Percentiles rank a stretch among this genome's conserved stretches.
Conservation (phyloP, 2,888 invertebrate species). For the Catotricha subobsoleta region DNA sequence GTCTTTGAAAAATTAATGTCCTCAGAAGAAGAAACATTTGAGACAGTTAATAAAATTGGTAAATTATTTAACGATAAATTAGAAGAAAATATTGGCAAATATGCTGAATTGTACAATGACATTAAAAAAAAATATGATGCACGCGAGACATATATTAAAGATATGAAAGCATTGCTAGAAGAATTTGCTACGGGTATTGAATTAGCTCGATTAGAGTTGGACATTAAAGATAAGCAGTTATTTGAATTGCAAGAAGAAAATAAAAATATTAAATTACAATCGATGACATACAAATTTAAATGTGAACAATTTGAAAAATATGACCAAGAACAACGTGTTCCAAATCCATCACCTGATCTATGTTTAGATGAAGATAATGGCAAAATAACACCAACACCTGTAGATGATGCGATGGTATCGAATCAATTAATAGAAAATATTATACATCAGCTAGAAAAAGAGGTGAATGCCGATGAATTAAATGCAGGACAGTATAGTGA, state of each 20-base stretch:
- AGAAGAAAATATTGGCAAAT: constrained; percentile 25
- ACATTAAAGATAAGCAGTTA: constrained; percentile 25
- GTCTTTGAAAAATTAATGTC: constrained; percentile 25
- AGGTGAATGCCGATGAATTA: constrained; percentile 2
- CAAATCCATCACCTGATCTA: background rate
- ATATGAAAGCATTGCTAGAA: constrained; percentile 28
- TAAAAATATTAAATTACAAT: constrained; percentile 26
- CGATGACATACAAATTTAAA: constrained; percentile 22
- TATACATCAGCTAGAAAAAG: constrained; percentile 7
- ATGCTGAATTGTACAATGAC: constrained; percentile 26
- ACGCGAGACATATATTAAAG: constrained; percentile 27
- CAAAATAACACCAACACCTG: background rate
- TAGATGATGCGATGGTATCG: constrained; percentile 9
- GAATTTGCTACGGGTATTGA: constrained; percentile 29
- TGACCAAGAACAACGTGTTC: constrained; percentile 19
- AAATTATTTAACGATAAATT: constrained; percentile 30
- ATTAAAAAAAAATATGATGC: constrained; percentile 27
- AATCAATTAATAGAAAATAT: constrained; percentile 12
- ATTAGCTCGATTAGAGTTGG: constrained; percentile 26
- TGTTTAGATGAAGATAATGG: constrained; percentile 10
- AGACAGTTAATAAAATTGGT: constrained; percentile 30
- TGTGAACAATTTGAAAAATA: constrained; percentile 15
- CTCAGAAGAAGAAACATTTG: constrained; percentile 28
- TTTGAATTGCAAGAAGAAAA: constrained; percentile 24
- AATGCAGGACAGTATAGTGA: constrained; percentile 3